Conservation (phyloP, 2,113 vertebrate genomes). For the Nansenia antarctica region DNA sequence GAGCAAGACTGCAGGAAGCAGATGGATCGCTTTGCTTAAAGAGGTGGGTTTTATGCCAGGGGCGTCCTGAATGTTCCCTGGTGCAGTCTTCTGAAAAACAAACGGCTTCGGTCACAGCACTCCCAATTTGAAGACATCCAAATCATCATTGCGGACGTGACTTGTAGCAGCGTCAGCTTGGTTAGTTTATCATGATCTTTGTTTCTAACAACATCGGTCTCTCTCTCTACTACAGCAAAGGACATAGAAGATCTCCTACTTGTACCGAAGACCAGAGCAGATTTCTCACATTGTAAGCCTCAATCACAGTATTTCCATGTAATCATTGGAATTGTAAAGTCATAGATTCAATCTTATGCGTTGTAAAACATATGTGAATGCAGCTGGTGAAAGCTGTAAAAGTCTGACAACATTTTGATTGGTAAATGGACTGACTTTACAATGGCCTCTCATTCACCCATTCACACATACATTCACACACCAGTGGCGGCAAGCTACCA, state of each 20-base stretch:
- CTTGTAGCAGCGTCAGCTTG: not conserved
- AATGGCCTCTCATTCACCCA: no score
- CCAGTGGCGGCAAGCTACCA: no score
- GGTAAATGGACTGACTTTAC: no score
- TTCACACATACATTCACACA: no score
- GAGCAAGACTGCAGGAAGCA: not conserved
- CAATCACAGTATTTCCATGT: no score
- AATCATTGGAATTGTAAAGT: no score
- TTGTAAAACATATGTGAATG: no score
- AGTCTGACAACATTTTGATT: no score
- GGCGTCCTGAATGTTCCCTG: no score
- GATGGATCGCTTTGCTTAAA: not conserved
- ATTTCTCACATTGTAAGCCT: no score
- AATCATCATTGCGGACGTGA: not conserved
- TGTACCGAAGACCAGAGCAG: not conserved
- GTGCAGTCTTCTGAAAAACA: not conserved
- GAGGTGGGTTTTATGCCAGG: not conserved
- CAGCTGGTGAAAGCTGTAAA: no score
- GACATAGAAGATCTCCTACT: not conserved
- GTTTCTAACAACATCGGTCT: not conserved
- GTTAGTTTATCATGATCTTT: not conserved
- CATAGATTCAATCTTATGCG: no score
- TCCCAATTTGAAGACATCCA: not conserved
- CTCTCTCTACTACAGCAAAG: not conserved
- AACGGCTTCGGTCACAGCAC: not conserved